Evolutionary conservation across 1,140 invertebrate species (phyloP).

Genomic region (Tribolium castaneum): DNA sequence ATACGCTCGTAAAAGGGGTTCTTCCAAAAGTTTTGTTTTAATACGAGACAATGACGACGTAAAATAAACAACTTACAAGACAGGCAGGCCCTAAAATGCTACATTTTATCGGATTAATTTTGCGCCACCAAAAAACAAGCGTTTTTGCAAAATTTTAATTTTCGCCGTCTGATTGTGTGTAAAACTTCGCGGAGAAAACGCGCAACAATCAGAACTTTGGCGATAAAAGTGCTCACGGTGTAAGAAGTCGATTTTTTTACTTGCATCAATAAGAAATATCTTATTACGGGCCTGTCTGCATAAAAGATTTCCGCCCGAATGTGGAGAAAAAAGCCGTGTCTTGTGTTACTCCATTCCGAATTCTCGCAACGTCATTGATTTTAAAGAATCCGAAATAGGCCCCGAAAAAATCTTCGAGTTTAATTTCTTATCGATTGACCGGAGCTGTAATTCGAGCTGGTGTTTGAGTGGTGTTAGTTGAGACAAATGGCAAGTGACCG

Average conservation of each 20-base stretch:
- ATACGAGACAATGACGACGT: not conserved
- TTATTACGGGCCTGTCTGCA: not conserved
- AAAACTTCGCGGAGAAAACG: not conserved
- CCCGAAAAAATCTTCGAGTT: constrained; percentile 5
- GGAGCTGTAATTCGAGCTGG: not conserved
- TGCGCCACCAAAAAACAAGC: not conserved
- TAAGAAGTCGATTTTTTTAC: not conserved
- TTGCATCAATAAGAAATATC: not conserved
- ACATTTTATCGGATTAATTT: not conserved
- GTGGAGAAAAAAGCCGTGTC: not conserved
- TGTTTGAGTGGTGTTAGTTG: constrained; percentile 20
- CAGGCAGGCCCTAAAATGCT: not conserved
- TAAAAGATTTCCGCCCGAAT: constrained; percentile 3
- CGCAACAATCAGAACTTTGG: constrained; percentile 10
- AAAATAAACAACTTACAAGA: not conserved
- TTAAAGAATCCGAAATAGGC: constrained; percentile 24
- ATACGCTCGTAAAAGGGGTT: constrained; percentile 4
- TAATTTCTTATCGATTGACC: constrained; percentile 12
- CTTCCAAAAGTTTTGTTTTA: constrained; percentile 6
- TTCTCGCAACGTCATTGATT: constrained; percentile 25
- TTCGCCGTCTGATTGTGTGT: not conserved
- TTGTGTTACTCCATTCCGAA: constrained; percentile 1
- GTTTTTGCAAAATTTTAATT: constrained; percentile 16
- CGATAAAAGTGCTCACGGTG: not conserved
- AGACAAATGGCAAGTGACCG: not conserved